Conservation (phyloP, 2,888 invertebrate genomes). For the Epistrophe grossulariae region DNA sequence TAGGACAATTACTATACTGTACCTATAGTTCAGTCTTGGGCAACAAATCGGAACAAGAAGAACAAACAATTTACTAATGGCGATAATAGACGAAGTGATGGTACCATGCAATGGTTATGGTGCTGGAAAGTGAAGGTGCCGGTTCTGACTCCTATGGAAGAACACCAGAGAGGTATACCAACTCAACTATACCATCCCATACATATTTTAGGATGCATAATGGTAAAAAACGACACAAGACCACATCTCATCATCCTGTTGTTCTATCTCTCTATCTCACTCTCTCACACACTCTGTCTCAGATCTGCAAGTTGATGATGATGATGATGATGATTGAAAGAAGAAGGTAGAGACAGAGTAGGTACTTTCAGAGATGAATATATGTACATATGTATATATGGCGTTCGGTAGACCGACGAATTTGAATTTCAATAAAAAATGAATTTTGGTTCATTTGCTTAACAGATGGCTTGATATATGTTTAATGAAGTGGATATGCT, state of each 20-base stretch:
- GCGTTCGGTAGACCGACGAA: constrained; percentile 50
- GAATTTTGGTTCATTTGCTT: constrained; percentile 66
- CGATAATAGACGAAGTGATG: constrained; percentile 57
- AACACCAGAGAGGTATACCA: constrained; percentile 1
- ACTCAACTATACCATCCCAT: not conserved
- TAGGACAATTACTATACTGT: constrained; percentile 5
- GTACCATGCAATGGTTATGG: constrained; percentile 14
- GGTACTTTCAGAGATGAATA: constrained; percentile 11
- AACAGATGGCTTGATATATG: constrained; percentile 73
- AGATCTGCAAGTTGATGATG: constrained; percentile 7
- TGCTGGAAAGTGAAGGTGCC: constrained; percentile 45
- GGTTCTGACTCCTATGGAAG: constrained; percentile 2
- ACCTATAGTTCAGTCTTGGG: constrained; percentile 46
- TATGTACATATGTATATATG: not conserved
- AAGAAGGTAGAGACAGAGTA: not conserved
- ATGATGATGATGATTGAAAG: constrained; percentile 11
- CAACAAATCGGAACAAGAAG: constrained; percentile 70
- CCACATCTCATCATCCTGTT: constrained; percentile 32
- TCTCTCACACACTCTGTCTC: not conserved
- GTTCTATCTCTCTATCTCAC: not conserved
- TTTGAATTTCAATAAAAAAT: constrained; percentile 68
- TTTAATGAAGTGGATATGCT: constrained; percentile 69
- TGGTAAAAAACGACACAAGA: constrained; percentile 50
- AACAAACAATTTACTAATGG: constrained; percentile 75
- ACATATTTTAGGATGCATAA: constrained; percentile 44